Conservation (phyloP, 2,113 vertebrate species). For the Coracopsis vasa region DNA sequence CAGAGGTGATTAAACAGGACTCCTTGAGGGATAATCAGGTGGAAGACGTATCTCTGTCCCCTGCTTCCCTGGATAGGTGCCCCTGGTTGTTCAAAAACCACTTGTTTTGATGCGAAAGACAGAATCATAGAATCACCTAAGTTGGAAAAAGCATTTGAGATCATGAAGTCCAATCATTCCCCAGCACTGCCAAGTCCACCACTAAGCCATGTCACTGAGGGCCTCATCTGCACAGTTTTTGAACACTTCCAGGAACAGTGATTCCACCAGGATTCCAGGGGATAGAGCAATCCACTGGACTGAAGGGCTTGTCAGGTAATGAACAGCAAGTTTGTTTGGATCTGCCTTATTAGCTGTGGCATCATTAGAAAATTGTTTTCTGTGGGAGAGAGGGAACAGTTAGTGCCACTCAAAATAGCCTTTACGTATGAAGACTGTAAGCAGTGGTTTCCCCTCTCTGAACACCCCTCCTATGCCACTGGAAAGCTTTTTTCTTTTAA, state of each 20-base stretch:
- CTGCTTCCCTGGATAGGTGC: not conserved
- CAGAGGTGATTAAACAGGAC: not conserved
- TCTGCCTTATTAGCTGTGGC: not conserved
- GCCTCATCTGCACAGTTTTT: not conserved
- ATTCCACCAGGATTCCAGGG: not conserved
- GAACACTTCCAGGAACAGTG: not conserved
- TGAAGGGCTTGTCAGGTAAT: not conserved
- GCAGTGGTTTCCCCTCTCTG: not conserved
- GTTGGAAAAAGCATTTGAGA: not conserved
- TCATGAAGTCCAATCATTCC: not conserved
- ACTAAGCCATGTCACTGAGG: not conserved
- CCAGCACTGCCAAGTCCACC: not conserved
- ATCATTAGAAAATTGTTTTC: accelerated
- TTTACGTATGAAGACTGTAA: not conserved
- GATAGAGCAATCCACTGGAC: not conserved
- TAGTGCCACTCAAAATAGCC: not conserved
- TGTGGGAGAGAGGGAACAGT: not conserved
- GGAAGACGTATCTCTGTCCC: not conserved
- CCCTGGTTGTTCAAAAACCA: not conserved
- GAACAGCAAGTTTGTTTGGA: not conserved
- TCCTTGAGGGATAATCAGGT: not conserved
- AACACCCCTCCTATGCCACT: not conserved
- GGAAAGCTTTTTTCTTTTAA: not conserved
- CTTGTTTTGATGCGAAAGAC: accelerated
- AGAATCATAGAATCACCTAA: not conserved